Percentiles rank a stretch among this genome's conserved stretches.
Conservation (phyloP, 2,113 vertebrate genomes). For the Syrmaticus mikado region DNA sequence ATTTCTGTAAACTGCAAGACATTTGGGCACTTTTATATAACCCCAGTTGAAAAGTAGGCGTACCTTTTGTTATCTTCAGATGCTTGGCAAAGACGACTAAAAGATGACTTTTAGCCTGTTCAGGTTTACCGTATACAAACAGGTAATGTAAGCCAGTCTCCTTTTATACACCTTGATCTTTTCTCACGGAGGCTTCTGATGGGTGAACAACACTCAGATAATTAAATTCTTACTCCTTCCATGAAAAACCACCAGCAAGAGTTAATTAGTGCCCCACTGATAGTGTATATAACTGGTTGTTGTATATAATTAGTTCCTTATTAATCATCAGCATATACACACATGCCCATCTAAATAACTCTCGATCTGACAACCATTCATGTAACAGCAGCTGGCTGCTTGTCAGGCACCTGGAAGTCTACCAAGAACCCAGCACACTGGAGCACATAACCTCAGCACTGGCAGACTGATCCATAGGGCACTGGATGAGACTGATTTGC, state of each 20-base stretch:
- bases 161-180: background rate
- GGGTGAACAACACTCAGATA: background rate
- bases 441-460: background rate
- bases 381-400: background rate
- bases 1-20: background rate
- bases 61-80: background rate
- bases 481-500: background rate
- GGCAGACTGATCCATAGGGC: background rate
- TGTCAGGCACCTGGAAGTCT: background rate
- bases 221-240: background rate
- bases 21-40: background rate
- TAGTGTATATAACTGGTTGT: background rate
- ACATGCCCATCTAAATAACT: background rate
- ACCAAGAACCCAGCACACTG: background rate
- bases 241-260: background rate
- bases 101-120: background rate
- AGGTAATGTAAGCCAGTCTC: background rate
- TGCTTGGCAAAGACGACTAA: background rate
- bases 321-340: background rate
- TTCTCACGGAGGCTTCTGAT: background rate
- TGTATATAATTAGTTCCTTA: background rate
- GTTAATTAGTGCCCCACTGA: background rate
- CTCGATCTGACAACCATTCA: fast-evolving
- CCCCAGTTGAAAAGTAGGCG: background rate
- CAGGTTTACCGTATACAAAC: background rate